Conservation (phyloP, 2,113 vertebrate species). For the Hippocampus zosterae region DNA sequence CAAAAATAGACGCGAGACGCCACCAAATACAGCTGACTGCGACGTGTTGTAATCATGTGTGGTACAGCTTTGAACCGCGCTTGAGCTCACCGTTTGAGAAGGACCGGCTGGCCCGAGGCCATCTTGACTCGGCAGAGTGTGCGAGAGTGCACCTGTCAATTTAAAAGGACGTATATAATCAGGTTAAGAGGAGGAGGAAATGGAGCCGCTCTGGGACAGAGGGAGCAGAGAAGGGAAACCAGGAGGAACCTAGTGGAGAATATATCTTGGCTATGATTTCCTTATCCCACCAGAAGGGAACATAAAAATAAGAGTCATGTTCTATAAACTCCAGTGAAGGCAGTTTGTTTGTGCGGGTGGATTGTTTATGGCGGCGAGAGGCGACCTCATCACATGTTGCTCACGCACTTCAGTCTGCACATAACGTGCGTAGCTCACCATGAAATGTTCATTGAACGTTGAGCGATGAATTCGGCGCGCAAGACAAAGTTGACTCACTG, state of each 20-base stretch:
- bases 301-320: slow-evolving; percentile 6
- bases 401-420: neutral
- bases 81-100: slow-evolving; percentile 47
- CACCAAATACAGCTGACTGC: slow-evolving; percentile 17
- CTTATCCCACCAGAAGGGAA: slow-evolving; percentile 6
- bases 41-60: slow-evolving; percentile 14
- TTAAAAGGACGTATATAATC: slow-evolving; percentile 51
- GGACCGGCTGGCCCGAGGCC: slow-evolving; percentile 47
- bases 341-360: slow-evolving; percentile 20
- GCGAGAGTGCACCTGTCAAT: slow-evolving; percentile 31
- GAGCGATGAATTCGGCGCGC: no score
- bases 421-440: neutral
- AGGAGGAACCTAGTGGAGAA: slow-evolving; percentile 38
- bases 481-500: no score
- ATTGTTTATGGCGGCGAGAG: slow-evolving; percentile 20
- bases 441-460: neutral
- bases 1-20: slow-evolving; percentile 24
- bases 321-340: slow-evolving; percentile 20
- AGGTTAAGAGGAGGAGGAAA: slow-evolving; percentile 61
- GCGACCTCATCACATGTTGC: slow-evolving; percentile 11
- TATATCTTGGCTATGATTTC: slow-evolving; percentile 35
- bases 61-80: slow-evolving; percentile 32
- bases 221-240: slow-evolving; percentile 37
- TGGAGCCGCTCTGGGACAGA: slow-evolving; percentile 47
- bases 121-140: slow-evolving; percentile 57